Percentiles rank a stretch among this genome's conserved stretches.
These are phyloP conservation scores for Micronycteris hirsuta DNA, from an alignment of 2,113 vertebrate genomes.

Conservation along the genomic window DNA sequence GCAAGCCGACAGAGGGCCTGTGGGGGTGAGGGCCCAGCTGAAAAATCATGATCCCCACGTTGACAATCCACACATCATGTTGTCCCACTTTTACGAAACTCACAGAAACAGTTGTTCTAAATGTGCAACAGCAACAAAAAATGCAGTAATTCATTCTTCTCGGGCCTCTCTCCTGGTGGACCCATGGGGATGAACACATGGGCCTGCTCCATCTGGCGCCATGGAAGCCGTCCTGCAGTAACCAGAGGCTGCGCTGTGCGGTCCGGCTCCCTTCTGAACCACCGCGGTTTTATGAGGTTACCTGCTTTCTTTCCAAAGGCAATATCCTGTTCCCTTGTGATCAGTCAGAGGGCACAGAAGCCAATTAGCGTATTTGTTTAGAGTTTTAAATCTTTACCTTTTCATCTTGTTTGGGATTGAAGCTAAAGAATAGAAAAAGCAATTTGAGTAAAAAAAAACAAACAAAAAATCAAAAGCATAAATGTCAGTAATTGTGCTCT, in stretches of 20 bases:
- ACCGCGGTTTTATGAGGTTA: neutral
- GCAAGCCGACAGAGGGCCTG: neutral
- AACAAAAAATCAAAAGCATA: neutral
- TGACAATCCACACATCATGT: neutral
- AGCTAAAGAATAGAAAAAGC: neutral
- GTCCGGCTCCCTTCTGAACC: neutral
- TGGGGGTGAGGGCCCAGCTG: neutral
- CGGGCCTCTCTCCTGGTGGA: neutral
- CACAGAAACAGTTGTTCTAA: neutral
- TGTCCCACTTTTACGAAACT: neutral
- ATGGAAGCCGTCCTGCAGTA: neutral
- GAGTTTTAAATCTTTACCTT: slow-evolving; percentile 33
- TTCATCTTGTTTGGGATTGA: neutral
- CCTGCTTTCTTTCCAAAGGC: neutral
- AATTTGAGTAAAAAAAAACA: neutral
- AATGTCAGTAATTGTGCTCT: neutral
- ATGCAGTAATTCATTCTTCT: neutral
- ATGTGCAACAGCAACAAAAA: neutral
- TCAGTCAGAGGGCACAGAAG: neutral
- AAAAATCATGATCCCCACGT: neutral
- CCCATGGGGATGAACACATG: neutral
- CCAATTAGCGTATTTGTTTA: neutral
- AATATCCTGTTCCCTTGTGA: neutral
- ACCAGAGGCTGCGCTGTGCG: neutral
- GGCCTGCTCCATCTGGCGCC: neutral